Conservation (phyloP, 2,113 vertebrate genomes). For the Xiphorhynchus elegans region DNA sequence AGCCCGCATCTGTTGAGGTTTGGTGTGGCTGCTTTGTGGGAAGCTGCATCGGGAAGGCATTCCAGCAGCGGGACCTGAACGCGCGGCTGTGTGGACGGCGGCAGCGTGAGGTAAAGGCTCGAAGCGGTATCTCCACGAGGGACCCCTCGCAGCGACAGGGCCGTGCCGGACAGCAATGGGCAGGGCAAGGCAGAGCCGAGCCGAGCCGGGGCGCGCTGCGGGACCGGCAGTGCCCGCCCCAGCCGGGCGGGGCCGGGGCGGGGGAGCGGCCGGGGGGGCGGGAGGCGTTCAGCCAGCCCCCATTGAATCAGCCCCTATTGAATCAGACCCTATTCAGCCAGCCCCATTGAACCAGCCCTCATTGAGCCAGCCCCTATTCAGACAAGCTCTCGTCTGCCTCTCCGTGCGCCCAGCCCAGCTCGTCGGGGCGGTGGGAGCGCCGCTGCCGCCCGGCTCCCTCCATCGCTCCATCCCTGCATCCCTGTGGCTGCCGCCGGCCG, state of each 20-base stretch:
- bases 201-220: not conserved
- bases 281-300: too few species aligned
- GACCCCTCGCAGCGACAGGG: accelerated
- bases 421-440: too few species aligned
- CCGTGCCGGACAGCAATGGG: not conserved
- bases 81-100: not conserved
- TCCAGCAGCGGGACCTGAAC: accelerated
- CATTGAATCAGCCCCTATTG: too few species aligned
- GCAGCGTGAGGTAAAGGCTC: not conserved
- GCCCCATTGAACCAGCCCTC: too few species aligned
- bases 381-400: too few species aligned
- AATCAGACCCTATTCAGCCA: too few species aligned
- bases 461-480: too few species aligned
- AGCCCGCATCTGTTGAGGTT: accelerated
- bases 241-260: not conserved
- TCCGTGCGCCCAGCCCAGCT: too few species aligned
- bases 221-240: not conserved
- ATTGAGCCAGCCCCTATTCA: too few species aligned
- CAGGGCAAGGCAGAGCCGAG: not conserved
- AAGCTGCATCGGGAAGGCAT: accelerated
- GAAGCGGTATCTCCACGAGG: accelerated
- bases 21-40: not conserved
- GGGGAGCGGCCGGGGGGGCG: not conserved
- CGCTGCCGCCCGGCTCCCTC: too few species aligned
- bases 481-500: too few species aligned